Conservation (phyloP, 2,113 vertebrate species). For the Maccullochella peelii region DNA sequence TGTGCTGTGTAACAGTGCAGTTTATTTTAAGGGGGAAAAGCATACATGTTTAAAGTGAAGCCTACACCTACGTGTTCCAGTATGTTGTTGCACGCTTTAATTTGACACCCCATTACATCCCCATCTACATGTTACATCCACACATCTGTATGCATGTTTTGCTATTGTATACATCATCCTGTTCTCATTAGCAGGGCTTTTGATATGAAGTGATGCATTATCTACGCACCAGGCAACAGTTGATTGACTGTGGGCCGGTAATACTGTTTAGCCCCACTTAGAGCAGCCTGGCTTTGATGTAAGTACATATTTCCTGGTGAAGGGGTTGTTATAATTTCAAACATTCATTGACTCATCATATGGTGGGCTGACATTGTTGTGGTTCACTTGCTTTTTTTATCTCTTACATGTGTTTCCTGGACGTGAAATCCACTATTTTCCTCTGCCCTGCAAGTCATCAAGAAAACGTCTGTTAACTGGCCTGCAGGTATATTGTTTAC, state of each 20-base stretch:
- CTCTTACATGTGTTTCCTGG: constrained; percentile 74
- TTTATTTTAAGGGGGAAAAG: constrained; percentile 34
- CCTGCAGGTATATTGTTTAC: constrained; percentile 71
- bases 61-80: constrained; percentile 41
- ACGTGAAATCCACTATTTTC: constrained; percentile 63
- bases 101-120: constrained; percentile 69
- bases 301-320: constrained; percentile 81
- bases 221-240: constrained; percentile 71
- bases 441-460: constrained; percentile 64
- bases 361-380: constrained; percentile 71
- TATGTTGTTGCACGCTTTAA: constrained; percentile 53
- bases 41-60: constrained; percentile 45
- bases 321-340: constrained; percentile 80
- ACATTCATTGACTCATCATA: constrained; percentile 79
- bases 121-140: constrained; percentile 66
- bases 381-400: constrained; percentile 72
- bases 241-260: constrained; percentile 78
- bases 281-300: constrained; percentile 78
- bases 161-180: constrained; percentile 75
- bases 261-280: constrained; percentile 75
- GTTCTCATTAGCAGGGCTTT: constrained; percentile 79
- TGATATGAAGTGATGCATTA: constrained; percentile 83
- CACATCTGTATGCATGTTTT: constrained; percentile 70
- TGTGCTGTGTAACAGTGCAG: not conserved
- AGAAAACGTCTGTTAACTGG: constrained; percentile 40